These are phyloP conservation scores for Neotoxoptera formosana DNA, from an alignment of 1,140 invertebrate genomes.

Conservation along the genomic window DNA sequence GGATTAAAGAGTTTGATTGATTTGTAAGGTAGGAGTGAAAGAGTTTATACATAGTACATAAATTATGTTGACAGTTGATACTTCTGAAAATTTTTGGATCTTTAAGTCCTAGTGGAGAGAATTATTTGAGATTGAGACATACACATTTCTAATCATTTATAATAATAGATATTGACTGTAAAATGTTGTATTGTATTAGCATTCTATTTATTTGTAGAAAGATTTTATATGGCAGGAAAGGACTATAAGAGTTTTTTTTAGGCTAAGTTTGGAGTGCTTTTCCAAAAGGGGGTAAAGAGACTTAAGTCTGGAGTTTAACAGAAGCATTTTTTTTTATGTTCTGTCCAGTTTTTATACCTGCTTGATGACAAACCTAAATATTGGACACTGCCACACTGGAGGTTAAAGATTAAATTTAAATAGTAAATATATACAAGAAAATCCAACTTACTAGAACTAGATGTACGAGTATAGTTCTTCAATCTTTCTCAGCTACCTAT, in stretches of 20 bases:
- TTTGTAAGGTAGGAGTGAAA: too few relatives aligned
- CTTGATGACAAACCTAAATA: background rate
- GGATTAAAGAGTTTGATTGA: too few relatives aligned
- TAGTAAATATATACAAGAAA: background rate
- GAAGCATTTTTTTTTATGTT: background rate
- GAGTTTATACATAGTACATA: too few relatives aligned
- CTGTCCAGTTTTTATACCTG: background rate
- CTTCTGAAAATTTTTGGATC: too few relatives aligned
- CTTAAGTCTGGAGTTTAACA: background rate
- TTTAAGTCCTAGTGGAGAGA: too few relatives aligned
- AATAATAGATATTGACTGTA: too few relatives aligned
- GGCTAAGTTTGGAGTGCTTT: background rate
- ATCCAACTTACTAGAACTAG: background rate
- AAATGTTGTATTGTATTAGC: background rate
- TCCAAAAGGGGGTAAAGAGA: background rate
- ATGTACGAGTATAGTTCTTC: background rate
- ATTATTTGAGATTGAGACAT: too few relatives aligned
- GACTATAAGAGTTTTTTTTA: too few relatives aligned
- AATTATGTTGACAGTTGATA: too few relatives aligned
- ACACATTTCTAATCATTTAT: too few relatives aligned
- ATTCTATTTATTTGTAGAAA: background rate
- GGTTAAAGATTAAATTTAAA: background rate
- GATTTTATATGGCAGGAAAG: background rate
- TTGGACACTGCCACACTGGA: too few relatives aligned
- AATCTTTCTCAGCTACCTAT: background rate